Conservation (phyloP, 1,140 invertebrate species). For the Lycorma delicatula region DNA sequence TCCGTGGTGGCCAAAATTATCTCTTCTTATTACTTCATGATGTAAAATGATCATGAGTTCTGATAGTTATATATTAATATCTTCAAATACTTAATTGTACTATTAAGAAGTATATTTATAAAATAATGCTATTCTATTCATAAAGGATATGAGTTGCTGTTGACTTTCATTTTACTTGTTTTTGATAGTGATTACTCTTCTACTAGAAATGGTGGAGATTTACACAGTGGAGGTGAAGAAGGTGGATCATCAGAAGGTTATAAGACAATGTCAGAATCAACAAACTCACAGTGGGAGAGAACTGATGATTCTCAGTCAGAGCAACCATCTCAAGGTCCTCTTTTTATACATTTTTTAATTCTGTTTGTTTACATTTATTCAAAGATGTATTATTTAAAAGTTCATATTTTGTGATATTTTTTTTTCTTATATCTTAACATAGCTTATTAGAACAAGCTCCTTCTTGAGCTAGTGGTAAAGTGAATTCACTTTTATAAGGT, state of each 20-base stretch:
- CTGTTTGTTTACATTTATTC: no score
- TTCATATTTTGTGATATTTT: no score
- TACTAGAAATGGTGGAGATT: not conserved
- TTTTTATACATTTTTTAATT: no score
- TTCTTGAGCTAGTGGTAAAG: no score
- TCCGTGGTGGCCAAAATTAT: no score
- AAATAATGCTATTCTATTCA: not conserved
- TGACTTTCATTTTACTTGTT: not conserved
- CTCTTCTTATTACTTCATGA: no score
- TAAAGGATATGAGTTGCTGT: not conserved
- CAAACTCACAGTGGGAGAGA: conserved; percentile 3
- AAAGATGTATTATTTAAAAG: no score
- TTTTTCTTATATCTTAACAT: no score
- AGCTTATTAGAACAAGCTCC: no score
- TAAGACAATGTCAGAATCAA: conserved; percentile 2
- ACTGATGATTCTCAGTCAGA: conserved; percentile 1
- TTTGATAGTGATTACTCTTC: not conserved
- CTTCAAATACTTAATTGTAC: not conserved
- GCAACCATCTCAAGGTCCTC: not conserved
- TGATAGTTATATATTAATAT: not conserved
- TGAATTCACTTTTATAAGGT: no score
- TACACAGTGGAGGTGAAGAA: not conserved
- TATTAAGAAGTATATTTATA: not conserved
- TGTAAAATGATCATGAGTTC: not conserved
- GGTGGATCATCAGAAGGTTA: not conserved